phyloP scores from a whole-genome alignment of 37 sponge, comb jelly and placozoan genomes.

The Oopsacas minuta region DNA sequence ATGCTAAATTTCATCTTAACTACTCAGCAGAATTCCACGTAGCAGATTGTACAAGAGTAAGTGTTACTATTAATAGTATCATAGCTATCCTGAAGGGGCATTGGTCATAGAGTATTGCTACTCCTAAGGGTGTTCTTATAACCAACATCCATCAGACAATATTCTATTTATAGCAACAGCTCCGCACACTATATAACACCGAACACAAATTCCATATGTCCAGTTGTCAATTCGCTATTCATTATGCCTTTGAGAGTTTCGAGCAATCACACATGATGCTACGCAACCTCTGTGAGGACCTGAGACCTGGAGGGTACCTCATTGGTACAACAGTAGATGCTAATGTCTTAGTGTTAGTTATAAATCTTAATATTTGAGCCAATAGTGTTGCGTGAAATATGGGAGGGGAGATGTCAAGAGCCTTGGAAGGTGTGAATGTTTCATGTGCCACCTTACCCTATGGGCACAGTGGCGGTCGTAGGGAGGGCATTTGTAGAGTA shows the following conservation, averaged over 20 bases:
- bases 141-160: background rate
- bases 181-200: conserved; percentile 30
- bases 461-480: no score
- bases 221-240: conserved; percentile 93
- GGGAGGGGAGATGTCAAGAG: no score
- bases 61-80: background rate
- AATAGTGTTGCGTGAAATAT: no score
- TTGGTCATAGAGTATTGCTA: no score
- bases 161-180: conserved; percentile 26
- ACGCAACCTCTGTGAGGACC: conserved; percentile 72
- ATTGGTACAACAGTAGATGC: conserved; percentile 88
- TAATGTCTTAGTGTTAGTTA: conserved; percentile 76
- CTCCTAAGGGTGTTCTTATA: no score
- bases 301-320: conserved; percentile 86
- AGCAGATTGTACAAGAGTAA: conserved; percentile 74
- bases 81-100: background rate
- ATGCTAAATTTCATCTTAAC: conserved; percentile 24
- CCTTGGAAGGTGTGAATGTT: no score
- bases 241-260: conserved; percentile 89
- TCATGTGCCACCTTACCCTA: no score
- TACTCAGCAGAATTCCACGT: conserved; percentile 67
- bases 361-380: no score
- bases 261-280: conserved; percentile 81
- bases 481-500: no score
- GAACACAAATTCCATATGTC: conserved; percentile 58